Evolutionary conservation across 2,888 invertebrate genomes (phyloP), one percentile per base, ranked within the genome.

Genomic region (Parnassius orleans): DNA sequence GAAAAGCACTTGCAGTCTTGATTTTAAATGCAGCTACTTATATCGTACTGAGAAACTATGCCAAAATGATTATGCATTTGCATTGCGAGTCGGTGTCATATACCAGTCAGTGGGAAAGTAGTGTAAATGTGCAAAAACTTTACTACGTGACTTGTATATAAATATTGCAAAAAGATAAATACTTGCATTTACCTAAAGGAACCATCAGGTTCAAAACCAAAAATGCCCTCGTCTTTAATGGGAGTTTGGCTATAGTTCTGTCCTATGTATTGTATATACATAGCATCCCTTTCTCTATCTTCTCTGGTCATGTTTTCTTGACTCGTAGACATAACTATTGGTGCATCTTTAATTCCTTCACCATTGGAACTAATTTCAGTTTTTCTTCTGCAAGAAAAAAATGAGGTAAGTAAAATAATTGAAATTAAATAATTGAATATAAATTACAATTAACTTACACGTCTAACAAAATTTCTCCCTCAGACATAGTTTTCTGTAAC

Each of bases 401-500:
- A 54, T 15, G 14, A 64, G 24, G 33, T 33, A 33, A 54, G 2
- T 9, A 19, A 19, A 9, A 19, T 10, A 48, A 14, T 48, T 48
- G 1, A 9, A 12, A 9, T 48, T 14, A 9, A 14, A 10, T 15
- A 9, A 9, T 14, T 48, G 14, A 9, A 9, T 14, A 48, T 14
- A 12, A 14, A 7, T 50, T n/a, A 50, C 11, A 7, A 11, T 11
- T n/a, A 73, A 87, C 90, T 83, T 80, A 92, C 92, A 84, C 87
- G 63, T 94, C 94, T 66, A 94, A 76, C 53, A 96, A 83, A 72
- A 96, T 96, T 86, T 96, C 96, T 1, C 96, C 95, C 81, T 97
- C 96, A 0, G 96, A 96, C 66, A 95, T 90, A 0, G 96, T 96
- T 88, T 96, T 96, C 65, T 95, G 94, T 64, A 96, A 85, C 79